Evolutionary conservation across 2,113 vertebrate species (phyloP), one percentile per base, ranked within the genome.

Genomic region (Gavialis gangeticus): DNA sequence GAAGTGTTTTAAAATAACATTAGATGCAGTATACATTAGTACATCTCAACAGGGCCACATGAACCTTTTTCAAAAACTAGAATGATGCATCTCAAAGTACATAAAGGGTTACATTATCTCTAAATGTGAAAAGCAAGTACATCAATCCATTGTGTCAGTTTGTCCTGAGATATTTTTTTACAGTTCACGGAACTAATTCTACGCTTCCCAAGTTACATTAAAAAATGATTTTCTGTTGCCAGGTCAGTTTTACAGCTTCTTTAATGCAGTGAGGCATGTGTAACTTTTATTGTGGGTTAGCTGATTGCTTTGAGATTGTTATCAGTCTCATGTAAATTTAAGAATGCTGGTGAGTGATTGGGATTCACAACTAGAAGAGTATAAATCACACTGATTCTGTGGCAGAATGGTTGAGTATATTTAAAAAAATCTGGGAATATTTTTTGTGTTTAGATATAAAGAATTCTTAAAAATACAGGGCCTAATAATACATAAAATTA

Each of bases 301-400:
- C 67, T 96, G 81, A 96, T 89, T 96, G 84, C 91, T 58, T 94
- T 84, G 88, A 95, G 95, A 97, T 96, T 96, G 46, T 46, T 46
- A 87, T 91, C 75, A 67, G 60, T 79, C 67, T 95, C 75, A 90
- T 92, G 78, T 84, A 96, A 91, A 96, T 94, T 92, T 91, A 60
- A 82, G 92, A 95, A 85, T 91, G 46, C 75, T 88, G 96, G 3
- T 90, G 62, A 84, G 27, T 94, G 85, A 94, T 90, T 95, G 79
- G 46, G 46, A 46, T 93, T 96, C 91, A 95, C 88, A 95, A 84
- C 78, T 92, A 91, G 92, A 92, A 79, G 89, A 91, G 94, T 59
- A 94, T 94, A 94, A 96, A 95, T 92, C 87, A 56, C 91, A 92
- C 59, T 67, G 76, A 66, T 60, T 95, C 95, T 89, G 27, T 63